Evolutionary conservation across 2,113 vertebrate species (phyloP).

Genomic region (Heterocephalus glaber): DNA sequence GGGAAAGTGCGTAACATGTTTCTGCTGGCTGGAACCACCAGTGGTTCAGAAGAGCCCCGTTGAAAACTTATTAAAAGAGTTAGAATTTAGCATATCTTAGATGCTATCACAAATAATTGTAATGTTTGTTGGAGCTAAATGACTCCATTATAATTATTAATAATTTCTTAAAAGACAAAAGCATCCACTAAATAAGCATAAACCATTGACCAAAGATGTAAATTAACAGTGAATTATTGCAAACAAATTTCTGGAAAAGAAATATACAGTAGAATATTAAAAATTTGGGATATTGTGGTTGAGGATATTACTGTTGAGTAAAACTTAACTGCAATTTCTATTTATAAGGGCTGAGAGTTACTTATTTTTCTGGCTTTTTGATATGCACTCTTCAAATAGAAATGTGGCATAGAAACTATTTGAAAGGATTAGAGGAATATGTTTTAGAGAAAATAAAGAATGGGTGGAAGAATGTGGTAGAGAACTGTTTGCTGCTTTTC

Average conservation of each 20-base stretch:
- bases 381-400: neutral
- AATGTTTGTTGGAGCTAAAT: neutral
- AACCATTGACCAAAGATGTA: neutral
- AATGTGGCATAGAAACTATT: neutral
- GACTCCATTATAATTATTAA: conserved; percentile 5
- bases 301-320: neutral
- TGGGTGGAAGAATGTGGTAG: neutral
- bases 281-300: neutral
- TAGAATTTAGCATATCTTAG: conserved; percentile 12
- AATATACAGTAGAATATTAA: neutral
- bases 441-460: conserved; percentile 43
- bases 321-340: neutral
- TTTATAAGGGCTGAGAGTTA: neutral
- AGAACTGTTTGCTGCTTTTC: conserved; percentile 1
- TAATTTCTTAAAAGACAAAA: conserved; percentile 52
- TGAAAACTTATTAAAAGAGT: conserved; percentile 24
- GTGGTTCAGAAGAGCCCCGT: neutral
- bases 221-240: neutral
- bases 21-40: neutral
- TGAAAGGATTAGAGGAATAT: conserved; percentile 11
- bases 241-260: conserved; percentile 15
- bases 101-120: conserved; percentile 27
- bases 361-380: conserved; percentile 11
- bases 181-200: neutral
- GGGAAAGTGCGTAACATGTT: neutral